phyloP scores from a whole-genome alignment of 2,888 invertebrate species.

The Metopia argyrocephala region DNA sequence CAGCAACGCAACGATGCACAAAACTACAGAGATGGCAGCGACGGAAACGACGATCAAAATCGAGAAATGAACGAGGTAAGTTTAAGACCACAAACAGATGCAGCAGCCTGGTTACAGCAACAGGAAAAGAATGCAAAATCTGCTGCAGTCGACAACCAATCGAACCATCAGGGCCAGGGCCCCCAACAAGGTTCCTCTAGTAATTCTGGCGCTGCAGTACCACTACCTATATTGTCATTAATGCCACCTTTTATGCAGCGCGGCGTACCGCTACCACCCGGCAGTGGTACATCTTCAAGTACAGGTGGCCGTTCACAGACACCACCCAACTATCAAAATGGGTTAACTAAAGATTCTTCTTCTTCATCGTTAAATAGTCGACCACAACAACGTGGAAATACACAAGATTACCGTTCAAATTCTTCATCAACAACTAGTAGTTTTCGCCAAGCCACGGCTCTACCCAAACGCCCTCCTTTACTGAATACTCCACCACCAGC shows the following conservation, averaged over 20 bases:
- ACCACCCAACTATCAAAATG: constrained; percentile 73
- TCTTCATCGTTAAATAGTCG: constrained; percentile 45
- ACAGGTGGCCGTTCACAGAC: constrained; percentile 60
- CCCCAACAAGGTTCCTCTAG: constrained; percentile 77
- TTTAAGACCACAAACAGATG: constrained; percentile 78
- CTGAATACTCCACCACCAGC: constrained; percentile 69
- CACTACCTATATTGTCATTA: constrained; percentile 85
- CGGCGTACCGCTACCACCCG: constrained; percentile 70
- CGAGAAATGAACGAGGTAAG: constrained; percentile 73
- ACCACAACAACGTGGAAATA: constrained; percentile 58
- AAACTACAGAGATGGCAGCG: constrained; percentile 78
- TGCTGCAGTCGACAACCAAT: constrained; percentile 69
- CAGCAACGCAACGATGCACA: constrained; percentile 69
- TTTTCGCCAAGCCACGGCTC: constrained; percentile 73
- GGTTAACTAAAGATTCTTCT: constrained; percentile 66
- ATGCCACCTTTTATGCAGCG: constrained; percentile 87
- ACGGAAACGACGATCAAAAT: constrained; percentile 69
- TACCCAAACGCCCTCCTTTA: constrained; percentile 75
- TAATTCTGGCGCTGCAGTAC: constrained; percentile 77
- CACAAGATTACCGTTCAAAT: constrained; percentile 69
- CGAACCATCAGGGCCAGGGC: constrained; percentile 79
- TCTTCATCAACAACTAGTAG: constrained; percentile 67
- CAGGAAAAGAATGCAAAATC: constrained; percentile 79
- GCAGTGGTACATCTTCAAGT: constrained; percentile 62
- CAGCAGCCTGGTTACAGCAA: constrained; percentile 76